Percentiles rank a stretch among this genome's conserved stretches.
Conservation (phyloP, 2,797 vertebrate species). For the Enteromius afrohamiltoni region DNA sequence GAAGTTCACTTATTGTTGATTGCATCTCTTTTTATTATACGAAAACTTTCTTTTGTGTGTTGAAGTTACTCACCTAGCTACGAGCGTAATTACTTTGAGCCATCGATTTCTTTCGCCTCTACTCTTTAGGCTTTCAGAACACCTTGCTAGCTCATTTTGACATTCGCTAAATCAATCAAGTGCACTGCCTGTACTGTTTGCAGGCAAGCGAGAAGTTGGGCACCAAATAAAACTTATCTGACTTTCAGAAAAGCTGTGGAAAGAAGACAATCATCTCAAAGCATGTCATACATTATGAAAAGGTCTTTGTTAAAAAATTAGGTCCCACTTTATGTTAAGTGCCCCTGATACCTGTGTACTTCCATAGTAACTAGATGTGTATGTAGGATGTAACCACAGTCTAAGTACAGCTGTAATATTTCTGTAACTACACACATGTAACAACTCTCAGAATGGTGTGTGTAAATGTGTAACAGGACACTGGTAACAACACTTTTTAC, state of each 20-base stretch:
- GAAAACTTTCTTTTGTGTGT: conserved; percentile 51
- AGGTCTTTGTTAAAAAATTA: background rate
- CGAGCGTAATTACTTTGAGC: conserved; percentile 39
- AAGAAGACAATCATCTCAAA: background rate
- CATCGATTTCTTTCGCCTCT: conserved; percentile 59
- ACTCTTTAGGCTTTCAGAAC: conserved; percentile 54
- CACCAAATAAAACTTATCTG: background rate
- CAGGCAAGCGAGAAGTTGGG: background rate
- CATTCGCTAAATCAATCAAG: conserved; percentile 57
- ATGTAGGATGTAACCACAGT: too few relatives aligned
- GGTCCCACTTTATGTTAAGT: too few relatives aligned
- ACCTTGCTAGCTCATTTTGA: conserved; percentile 49
- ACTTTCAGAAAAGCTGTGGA: background rate
- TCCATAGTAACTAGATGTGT: too few relatives aligned
- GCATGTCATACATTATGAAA: background rate
- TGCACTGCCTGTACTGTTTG: conserved; percentile 47
- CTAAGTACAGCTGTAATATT: too few relatives aligned
- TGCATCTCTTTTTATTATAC: conserved; percentile 56
- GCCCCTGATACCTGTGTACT: too few relatives aligned
- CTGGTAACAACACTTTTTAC: too few relatives aligned
- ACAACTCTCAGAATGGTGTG: too few relatives aligned
- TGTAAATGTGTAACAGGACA: too few relatives aligned
- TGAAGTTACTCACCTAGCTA: conserved; percentile 29
- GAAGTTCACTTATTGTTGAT: conserved; percentile 62
- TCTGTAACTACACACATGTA: too few relatives aligned